Base-by-base conservation (phyloP, 2,888 invertebrate species). In the Entomobrya proxima region DNA sequence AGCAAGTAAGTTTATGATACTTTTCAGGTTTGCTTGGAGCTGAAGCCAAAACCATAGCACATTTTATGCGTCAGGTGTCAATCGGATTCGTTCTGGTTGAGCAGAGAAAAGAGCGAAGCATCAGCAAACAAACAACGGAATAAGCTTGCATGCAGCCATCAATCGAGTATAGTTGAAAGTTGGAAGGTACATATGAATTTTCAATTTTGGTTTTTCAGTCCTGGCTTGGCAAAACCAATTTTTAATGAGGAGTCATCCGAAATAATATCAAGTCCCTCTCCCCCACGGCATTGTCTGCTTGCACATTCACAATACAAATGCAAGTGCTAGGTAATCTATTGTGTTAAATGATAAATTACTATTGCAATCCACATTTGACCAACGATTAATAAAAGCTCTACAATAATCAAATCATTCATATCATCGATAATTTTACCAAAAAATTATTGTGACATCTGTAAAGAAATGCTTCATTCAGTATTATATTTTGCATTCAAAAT, bases 51-150 rank as follows among this genome's bases (percentile, higher is more conserved):
- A 69, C 77, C 72, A 84, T 72, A 32, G 18, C 58, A 77, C 83
- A 84, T 80, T 88, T 88, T 88, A 52, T 84, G 89, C 89, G 89
- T 89, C 89, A 89, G 89, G 89, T 89, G 89, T 89, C 89, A 89
- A 89, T 89, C 88, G 89, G 89, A 87, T 87, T 85, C 87, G 87
- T 82, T 85, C 44, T 79, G 85, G 85, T 79, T 85, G 85, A 85
- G 74, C 78, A 74, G 75, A 18, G 55, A 55, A 24, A 58, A n/a
- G 9, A 50, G 24, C 30, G 32, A 74, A 74, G 58, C 21, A 58
- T 58, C 58, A 55, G 77, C 47, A 18, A 75, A 52, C 52, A 58
- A 37, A 76, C 40, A 52, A 35, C 35, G 21, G 35, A 35, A 52
- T 52, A 35, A 6, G 9, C 32, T 18, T 75, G 47, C n/a, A 30